Conservation (phyloP, 2,113 vertebrate species). For the Pongo pygmaeus region DNA sequence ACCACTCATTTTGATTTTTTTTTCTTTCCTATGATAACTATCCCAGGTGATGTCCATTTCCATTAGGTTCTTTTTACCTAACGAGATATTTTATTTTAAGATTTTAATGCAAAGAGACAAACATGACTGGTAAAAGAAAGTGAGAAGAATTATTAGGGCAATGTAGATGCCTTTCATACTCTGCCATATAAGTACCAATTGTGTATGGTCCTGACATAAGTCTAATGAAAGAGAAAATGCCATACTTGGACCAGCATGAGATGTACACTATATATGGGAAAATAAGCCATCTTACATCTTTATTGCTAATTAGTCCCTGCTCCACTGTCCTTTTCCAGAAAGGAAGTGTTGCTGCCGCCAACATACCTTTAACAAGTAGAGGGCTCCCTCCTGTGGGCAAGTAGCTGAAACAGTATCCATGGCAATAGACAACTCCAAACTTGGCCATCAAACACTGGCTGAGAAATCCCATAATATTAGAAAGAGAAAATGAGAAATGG, state of each 20-base stretch:
- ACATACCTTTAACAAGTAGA: conserved; percentile 66
- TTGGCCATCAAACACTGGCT: background rate
- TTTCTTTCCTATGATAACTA: background rate
- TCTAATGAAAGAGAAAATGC: background rate
- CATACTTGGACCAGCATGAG: background rate
- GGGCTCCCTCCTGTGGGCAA: conserved; percentile 76
- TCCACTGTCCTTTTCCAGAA: background rate
- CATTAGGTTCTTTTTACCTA: background rate
- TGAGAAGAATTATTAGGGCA: background rate
- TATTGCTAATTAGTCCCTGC: background rate
- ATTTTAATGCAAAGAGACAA: background rate
- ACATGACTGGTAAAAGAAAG: background rate
- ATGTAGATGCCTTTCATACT: background rate
- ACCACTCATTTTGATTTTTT: background rate
- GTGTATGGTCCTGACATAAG: background rate
- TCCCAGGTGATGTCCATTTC: background rate
- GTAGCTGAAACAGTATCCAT: conserved; percentile 66
- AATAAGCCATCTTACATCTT: background rate
- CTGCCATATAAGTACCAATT: background rate
- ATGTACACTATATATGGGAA: background rate
- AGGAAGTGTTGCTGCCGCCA: background rate
- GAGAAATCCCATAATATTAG: background rate
- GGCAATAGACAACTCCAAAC: conserved; percentile 47
- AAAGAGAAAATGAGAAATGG: background rate
- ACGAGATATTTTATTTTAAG: background rate